A percentile compares a stretch with the other conserved stretches of the same genome.
Conservation (phyloP, 2,888 invertebrate species). For the Tachystola acroxantha region DNA sequence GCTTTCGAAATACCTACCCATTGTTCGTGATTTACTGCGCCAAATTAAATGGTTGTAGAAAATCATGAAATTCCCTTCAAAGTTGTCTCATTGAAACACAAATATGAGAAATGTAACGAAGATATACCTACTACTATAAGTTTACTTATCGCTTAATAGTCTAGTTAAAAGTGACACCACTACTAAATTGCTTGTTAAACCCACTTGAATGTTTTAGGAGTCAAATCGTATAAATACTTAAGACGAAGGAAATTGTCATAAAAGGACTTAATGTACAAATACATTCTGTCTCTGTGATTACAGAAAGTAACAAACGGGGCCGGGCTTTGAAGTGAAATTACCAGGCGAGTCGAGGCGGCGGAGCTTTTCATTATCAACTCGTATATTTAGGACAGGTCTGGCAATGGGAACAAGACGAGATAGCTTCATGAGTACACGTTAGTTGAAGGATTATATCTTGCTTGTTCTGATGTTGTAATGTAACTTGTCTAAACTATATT, state of each 20-base stretch:
- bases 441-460: constrained; percentile 10
- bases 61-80: too few species aligned
- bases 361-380: constrained; percentile 70
- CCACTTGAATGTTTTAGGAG: not conserved
- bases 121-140: too few species aligned
- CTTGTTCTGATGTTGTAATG: too few species aligned
- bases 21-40: too few species aligned
- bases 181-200: too few species aligned
- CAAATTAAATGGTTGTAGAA: too few species aligned
- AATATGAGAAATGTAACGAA: too few species aligned
- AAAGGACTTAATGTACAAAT: constrained; percentile 24
- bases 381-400: constrained; percentile 47
- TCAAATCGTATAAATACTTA: not conserved
- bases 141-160: too few species aligned
- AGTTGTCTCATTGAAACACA: too few species aligned
- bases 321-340: constrained; percentile 59
- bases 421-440: constrained; percentile 21
- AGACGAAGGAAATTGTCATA: not conserved
- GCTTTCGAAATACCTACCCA: too few species aligned
- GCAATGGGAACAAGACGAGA: constrained; percentile 30
- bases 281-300: constrained; percentile 54
- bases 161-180: too few species aligned
- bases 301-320: constrained; percentile 55
- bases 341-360: constrained; percentile 40
- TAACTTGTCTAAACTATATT: too few species aligned